These are phyloP conservation scores for Agapornis canus DNA, from an alignment of 2,797 vertebrate genomes.

Conservation along the genomic window DNA sequence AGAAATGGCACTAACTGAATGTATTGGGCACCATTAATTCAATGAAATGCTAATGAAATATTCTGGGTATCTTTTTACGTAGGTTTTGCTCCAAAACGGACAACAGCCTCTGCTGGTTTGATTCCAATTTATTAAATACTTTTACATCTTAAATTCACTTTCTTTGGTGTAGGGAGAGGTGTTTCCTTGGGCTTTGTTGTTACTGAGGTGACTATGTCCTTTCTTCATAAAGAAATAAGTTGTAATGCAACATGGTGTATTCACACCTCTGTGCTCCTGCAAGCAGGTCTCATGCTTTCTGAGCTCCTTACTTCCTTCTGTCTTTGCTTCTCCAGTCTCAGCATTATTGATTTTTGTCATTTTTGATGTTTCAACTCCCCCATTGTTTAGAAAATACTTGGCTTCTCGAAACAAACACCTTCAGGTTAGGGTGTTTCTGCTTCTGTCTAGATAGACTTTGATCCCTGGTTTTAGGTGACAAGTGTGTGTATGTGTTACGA, in stretches of 20 bases:
- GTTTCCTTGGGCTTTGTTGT: neutral
- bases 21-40: neutral
- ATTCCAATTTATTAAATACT: slow-evolving; percentile 40
- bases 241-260: neutral
- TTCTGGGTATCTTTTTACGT: slow-evolving; percentile 31
- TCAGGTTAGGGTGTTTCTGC: neutral
- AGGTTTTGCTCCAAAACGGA: slow-evolving; percentile 60
- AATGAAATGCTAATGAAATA: neutral
- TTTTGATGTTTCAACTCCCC: neutral
- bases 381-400: neutral
- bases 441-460: neutral
- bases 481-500: neutral
- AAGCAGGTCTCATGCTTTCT: neutral
- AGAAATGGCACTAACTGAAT: neutral
- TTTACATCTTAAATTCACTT: neutral
- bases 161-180: slow-evolving; percentile 34
- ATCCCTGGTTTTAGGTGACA: neutral
- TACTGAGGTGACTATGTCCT: neutral
- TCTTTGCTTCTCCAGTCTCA: neutral
- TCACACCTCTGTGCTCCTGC: neutral
- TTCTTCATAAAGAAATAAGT: neutral
- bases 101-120: slow-evolving; percentile 52
- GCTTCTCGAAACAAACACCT: neutral
- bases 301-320: neutral
- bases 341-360: neutral